A percentile compares a stretch with the other conserved stretches of the same genome.
Evolutionary conservation across 1,140 invertebrate species (phyloP).

Genomic region (Sweltsa coloradensis): DNA sequence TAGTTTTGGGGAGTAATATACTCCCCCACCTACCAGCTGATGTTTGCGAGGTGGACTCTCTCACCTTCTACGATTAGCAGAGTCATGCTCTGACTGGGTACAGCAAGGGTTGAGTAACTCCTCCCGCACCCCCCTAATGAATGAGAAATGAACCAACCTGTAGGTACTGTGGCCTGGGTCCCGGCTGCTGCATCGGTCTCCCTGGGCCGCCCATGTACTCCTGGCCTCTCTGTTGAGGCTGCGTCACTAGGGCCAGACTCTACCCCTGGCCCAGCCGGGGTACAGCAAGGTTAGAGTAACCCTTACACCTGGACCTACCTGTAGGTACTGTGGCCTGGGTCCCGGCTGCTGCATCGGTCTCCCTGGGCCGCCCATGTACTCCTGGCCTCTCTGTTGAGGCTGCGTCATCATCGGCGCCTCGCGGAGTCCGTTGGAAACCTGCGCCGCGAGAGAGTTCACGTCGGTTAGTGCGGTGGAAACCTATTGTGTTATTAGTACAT

Average conservation of each 20-base stretch:
- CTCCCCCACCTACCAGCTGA: too few relatives aligned
- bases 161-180: slow-evolving; percentile 36
- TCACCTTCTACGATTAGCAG: too few relatives aligned
- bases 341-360: slow-evolving; percentile 35
- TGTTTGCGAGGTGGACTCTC: too few relatives aligned
- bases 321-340: slow-evolving; percentile 36
- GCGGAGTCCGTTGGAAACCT: too few relatives aligned
- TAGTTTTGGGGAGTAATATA: too few relatives aligned
- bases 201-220: slow-evolving; percentile 9
- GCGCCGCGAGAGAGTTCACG: too few relatives aligned
- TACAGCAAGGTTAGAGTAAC: background rate
- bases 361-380: slow-evolving; percentile 7
- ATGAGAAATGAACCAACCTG: slow-evolving; percentile 25
- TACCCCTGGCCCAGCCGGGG: background rate
- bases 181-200: slow-evolving; percentile 34
- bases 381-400: background rate
- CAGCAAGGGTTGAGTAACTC: background rate
- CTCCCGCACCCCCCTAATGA: background rate
- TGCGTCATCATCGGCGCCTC: background rate
- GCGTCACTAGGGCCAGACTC: slow-evolving; percentile 1
- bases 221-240: background rate
- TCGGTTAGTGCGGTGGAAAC: too few relatives aligned
- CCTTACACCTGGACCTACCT: slow-evolving; percentile 23
- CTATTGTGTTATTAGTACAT: too few relatives aligned
- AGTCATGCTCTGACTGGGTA: background rate